Conservation (phyloP, 2,888 invertebrate genomes). For the Lacanobia wlatinum region DNA sequence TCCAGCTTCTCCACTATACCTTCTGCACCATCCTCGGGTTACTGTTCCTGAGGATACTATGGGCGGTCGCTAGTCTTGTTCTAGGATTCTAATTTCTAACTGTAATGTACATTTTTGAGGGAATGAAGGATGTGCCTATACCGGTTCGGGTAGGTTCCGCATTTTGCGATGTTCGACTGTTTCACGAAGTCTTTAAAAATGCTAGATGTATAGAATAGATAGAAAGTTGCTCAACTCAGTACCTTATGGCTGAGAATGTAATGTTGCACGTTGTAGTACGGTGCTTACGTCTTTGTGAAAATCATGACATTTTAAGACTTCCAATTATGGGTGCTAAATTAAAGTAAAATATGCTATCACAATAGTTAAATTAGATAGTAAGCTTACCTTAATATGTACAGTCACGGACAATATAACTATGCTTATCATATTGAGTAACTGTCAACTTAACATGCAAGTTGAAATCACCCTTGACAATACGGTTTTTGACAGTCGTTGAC, state of each 20-base stretch:
- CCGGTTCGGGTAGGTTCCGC: neutral
- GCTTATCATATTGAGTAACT: neutral
- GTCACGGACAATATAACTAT: neutral
- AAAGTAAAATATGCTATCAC: neutral
- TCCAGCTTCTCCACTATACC: conserved; percentile 75
- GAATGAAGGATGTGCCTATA: neutral
- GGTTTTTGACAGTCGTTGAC: no score
- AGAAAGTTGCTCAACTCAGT: neutral
- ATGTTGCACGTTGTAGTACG: neutral
- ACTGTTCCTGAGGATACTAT: conserved; percentile 70
- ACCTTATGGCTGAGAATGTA: neutral
- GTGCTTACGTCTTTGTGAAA: neutral
- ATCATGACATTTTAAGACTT: conserved; percentile 8
- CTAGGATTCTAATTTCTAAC: conserved; percentile 55
- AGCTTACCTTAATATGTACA: neutral
- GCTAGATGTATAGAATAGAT: neutral
- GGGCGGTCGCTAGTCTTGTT: conserved; percentile 62
- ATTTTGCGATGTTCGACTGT: neutral
- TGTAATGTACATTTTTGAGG: neutral
- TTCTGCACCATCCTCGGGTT: conserved; percentile 66
- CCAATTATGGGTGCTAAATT: conserved; percentile 6
- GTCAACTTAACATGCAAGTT: no score
- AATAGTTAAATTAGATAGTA: neutral
- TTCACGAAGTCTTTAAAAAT: neutral
- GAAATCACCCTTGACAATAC: no score